Evolutionary conservation across 30 jellyfish, hydroid and myxozoan genomes (phyloP).

Genomic region (Aurelia aurita complex sp. Pacific): DNA sequence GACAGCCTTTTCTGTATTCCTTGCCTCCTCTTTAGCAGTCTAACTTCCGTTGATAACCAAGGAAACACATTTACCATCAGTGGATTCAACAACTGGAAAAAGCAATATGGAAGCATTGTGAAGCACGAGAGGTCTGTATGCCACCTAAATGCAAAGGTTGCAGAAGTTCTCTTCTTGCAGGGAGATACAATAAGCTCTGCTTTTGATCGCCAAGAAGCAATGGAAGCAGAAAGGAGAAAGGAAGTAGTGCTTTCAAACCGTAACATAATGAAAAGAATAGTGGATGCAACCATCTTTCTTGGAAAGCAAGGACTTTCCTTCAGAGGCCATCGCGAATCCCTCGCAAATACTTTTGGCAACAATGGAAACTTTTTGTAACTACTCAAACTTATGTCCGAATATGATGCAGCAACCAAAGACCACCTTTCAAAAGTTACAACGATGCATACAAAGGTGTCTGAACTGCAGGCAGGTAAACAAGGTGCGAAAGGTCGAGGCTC

Average conservation of each 20-base stretch:
- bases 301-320: constrained; percentile 62
- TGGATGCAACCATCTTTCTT: constrained; percentile 39
- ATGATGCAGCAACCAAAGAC: constrained; percentile 51
- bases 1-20: constrained; percentile 56
- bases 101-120: constrained; percentile 63
- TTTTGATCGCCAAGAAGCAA: constrained; percentile 40
- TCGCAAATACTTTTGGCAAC: constrained; percentile 24
- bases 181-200: constrained; percentile 21
- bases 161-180: constrained; percentile 56
- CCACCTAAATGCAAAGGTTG: constrained; percentile 68
- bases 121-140: constrained; percentile 60
- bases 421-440: constrained; percentile 57
- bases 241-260: constrained; percentile 36
- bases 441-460: constrained; percentile 50
- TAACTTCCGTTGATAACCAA: constrained; percentile 43
- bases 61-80: constrained; percentile 51
- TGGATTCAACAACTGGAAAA: constrained; percentile 65
- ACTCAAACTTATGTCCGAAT: constrained; percentile 48
- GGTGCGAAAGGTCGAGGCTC: constrained; percentile 56
- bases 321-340: constrained; percentile 65
- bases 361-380: constrained; percentile 60
- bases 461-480: constrained; percentile 55
- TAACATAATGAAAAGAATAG: constrained; percentile 34
- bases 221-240: constrained; percentile 44
- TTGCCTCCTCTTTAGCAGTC: constrained; percentile 40